Conservation (phyloP, 2,888 invertebrate species). For the Himalopsyche anomala region DNA sequence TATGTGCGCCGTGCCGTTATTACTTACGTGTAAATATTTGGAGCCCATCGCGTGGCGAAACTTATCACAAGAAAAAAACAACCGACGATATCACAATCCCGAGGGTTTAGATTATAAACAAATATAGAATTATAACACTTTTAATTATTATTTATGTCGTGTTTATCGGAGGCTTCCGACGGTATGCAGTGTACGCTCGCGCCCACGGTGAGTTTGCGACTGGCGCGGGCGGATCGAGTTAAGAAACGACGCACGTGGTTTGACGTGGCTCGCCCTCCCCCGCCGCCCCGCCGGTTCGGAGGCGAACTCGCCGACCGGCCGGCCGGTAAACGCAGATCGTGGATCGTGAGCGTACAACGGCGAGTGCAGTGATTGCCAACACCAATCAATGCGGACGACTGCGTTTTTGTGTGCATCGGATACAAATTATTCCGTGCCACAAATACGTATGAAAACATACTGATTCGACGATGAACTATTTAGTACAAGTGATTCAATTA, state of each 20-base stretch:
- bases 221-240: conserved; percentile 4
- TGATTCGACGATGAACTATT: no score
- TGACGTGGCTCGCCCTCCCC: conserved; percentile 25
- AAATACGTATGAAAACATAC: not conserved
- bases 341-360: not conserved
- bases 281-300: not conserved
- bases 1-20: not conserved
- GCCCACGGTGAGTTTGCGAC: not conserved
- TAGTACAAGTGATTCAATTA: no score
- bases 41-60: conserved; percentile 19
- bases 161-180: no score
- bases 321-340: conserved; percentile 19
- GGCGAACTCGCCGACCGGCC: not conserved
- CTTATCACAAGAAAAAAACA: not conserved
- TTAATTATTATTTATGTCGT: no score
- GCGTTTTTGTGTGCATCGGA: not conserved
- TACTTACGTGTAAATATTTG: conserved; percentile 39
- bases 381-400: not conserved
- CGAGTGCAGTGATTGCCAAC: conserved; percentile 3
- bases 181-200: not conserved
- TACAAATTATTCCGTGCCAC: not conserved
- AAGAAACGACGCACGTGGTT: conserved; percentile 38
- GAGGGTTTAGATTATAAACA: no score
- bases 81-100: not conserved
- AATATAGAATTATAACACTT: no score